Percentiles rank a stretch among this genome's conserved stretches.
Evolutionary conservation across 2,888 invertebrate species (phyloP).

Genomic region (Scaptodrosophila latifasciaeformis): DNA sequence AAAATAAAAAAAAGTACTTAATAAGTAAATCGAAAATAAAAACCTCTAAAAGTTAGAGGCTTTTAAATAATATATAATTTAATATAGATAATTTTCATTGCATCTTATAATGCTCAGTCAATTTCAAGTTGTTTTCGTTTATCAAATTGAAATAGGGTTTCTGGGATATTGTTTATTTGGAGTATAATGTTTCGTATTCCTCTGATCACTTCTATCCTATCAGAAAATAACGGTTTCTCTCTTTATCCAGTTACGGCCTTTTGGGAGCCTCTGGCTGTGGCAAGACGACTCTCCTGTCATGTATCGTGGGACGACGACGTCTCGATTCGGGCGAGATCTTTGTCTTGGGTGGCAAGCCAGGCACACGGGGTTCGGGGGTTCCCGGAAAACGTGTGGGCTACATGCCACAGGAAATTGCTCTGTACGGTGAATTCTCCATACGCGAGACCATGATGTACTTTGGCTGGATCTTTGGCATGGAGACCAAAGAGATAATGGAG

Average conservation of each 20-base stretch:
- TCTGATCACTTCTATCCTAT: too few species aligned
- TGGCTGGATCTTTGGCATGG: conserved; percentile 96
- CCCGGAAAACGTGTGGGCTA: conserved; percentile 97
- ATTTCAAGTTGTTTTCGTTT: too few species aligned
- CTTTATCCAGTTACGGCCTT: conserved; percentile 85
- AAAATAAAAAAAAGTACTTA: too few species aligned
- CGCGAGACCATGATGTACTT: conserved; percentile 97
- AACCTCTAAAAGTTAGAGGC: too few species aligned
- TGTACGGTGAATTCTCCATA: conserved; percentile 94
- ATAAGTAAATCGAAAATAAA: too few species aligned
- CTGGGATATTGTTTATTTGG: too few species aligned
- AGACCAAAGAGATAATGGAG: conserved; percentile 85
- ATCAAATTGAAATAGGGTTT: too few species aligned
- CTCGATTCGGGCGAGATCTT: conserved; percentile 91
- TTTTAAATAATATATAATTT: too few species aligned
- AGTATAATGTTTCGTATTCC: too few species aligned
- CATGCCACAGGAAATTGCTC: conserved; percentile 95
- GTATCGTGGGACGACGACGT: conserved; percentile 91
- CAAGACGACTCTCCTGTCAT: conserved; percentile 95
- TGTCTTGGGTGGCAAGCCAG: conserved; percentile 93
- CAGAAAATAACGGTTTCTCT: not conserved
- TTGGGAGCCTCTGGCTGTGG: conserved; percentile 97
- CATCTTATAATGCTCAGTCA: too few species aligned
- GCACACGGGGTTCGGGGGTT: conserved; percentile 90
- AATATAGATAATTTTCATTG: too few species aligned